phyloP scores from a whole-genome alignment of 2,797 vertebrate species.

The Phyllotis vaccarum region DNA sequence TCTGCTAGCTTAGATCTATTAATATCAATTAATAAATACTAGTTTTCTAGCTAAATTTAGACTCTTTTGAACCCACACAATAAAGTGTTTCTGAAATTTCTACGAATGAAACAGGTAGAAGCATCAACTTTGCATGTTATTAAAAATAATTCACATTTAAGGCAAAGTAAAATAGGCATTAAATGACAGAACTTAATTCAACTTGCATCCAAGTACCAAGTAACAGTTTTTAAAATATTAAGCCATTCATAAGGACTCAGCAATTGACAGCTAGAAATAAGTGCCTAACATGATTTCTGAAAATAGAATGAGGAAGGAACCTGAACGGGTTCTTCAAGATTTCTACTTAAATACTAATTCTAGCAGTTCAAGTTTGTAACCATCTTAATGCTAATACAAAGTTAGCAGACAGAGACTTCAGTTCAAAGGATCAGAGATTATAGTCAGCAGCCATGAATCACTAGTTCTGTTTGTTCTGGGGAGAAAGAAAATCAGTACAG shows the following conservation, averaged over 20 bases:
- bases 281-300: not conserved
- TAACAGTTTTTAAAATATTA: not conserved
- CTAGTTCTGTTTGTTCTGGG: not conserved
- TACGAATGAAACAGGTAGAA: not conserved
- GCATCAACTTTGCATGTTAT: not conserved
- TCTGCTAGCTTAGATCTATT: not conserved
- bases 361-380: not conserved
- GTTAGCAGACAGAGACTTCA: not conserved
- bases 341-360: not conserved
- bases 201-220: not conserved
- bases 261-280: not conserved
- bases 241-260: not conserved
- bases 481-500: not conserved
- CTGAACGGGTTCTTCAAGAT: not conserved
- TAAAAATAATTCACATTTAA: not conserved
- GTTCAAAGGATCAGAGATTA: not conserved
- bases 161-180: not conserved
- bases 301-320: not conserved
- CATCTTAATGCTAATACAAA: not conserved
- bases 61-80: not conserved
- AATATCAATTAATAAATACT: not conserved
- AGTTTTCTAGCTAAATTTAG: too few relatives aligned
- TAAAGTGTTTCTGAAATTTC: not conserved
- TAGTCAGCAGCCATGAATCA: not conserved
- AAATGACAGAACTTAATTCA: constrained; percentile 21